These are phyloP conservation scores for Schmidtea mediterranea DNA, from an alignment of 1,140 invertebrate genomes.

Conservation along the genomic window DNA sequence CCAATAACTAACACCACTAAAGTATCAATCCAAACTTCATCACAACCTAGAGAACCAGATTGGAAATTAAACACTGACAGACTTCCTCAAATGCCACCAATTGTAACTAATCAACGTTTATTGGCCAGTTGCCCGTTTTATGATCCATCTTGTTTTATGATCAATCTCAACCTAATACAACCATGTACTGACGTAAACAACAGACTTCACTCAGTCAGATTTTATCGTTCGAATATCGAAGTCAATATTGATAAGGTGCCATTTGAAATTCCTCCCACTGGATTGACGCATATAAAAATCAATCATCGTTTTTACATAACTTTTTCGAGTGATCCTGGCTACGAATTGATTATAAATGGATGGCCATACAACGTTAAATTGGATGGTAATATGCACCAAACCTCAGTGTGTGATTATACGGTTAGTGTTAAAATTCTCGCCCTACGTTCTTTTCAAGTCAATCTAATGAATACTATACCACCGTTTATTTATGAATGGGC, in stretches of 20 bases:
- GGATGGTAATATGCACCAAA: not conserved
- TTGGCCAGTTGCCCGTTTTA: not conserved
- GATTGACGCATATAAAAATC: not conserved
- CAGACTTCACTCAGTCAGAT: not conserved
- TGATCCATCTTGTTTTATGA: not conserved
- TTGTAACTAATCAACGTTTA: not conserved
- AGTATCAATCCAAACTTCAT: not conserved
- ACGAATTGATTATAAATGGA: not conserved
- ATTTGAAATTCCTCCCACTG: not conserved
- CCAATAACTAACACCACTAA: too few species aligned
- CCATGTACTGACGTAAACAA: not conserved
- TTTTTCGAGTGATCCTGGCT: not conserved
- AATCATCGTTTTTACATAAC: not conserved
- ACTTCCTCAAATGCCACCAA: not conserved
- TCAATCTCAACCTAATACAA: not conserved
- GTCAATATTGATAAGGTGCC: not conserved
- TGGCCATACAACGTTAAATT: not conserved
- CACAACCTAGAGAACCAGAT: not conserved
- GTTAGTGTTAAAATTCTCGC: not conserved
- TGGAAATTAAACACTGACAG: not conserved
- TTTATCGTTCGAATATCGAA: not conserved
- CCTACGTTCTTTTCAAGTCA: not conserved
- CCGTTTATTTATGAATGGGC: not conserved
- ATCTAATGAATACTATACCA: not conserved
- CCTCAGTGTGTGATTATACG: not conserved